Evolutionary conservation across 2,113 vertebrate genomes (phyloP).

Genomic region (Passer montanus): DNA sequence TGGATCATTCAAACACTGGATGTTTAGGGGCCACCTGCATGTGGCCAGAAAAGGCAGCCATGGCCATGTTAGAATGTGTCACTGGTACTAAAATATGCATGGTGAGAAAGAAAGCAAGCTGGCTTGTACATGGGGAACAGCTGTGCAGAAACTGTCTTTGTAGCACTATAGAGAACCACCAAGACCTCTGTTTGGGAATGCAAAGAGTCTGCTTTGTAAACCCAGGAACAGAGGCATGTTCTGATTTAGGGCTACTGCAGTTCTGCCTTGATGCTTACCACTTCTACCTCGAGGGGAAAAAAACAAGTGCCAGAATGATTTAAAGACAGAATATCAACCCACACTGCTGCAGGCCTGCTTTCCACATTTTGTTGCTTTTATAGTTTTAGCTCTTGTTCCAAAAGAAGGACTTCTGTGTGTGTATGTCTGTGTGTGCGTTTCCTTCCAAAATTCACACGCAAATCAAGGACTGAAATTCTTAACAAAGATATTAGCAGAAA

Average conservation of each 20-base stretch:
- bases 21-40: background rate
- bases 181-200: conserved; percentile 29
- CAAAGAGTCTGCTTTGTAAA: conserved; percentile 54
- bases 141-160: conserved; percentile 33
- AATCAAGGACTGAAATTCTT: background rate
- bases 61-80: background rate
- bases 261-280: conserved; percentile 52
- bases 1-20: background rate
- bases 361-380: conserved; percentile 63
- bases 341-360: conserved; percentile 61
- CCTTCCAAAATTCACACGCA: background rate
- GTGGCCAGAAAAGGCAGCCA: background rate
- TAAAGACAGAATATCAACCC: conserved; percentile 73
- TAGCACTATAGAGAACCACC: background rate
- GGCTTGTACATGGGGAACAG: background rate
- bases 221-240: conserved; percentile 12
- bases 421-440: background rate
- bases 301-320: conserved; percentile 71
- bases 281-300: conserved; percentile 69
- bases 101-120: background rate
- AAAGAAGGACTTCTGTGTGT: background rate
- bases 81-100: background rate
- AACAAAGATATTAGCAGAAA: background rate
- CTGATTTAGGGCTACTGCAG: conserved; percentile 64
- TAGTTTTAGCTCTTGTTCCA: conserved; percentile 55